These are phyloP conservation scores for Lithophane semibrunnea DNA, from an alignment of 2,888 invertebrate genomes.

Conservation along the genomic window DNA sequence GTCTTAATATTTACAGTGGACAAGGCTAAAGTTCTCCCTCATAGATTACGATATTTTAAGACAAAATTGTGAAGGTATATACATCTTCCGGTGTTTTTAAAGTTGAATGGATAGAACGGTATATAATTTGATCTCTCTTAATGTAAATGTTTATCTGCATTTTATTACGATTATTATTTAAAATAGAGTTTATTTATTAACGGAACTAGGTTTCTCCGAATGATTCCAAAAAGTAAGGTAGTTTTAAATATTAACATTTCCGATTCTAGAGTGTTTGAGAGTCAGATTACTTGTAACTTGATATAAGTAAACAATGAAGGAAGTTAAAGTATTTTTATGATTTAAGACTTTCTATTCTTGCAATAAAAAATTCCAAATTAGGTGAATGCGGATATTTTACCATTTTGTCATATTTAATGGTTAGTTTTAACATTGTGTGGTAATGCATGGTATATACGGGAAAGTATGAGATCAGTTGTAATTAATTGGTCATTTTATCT, in stretches of 20 bases:
- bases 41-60: constrained; percentile 45
- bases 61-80: constrained; percentile 51
- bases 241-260: constrained; percentile 58
- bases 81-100: constrained; percentile 39
- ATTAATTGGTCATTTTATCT: constrained; percentile 43
- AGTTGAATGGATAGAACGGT: constrained; percentile 61
- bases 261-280: constrained; percentile 43
- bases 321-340: constrained; percentile 51
- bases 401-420: constrained; percentile 51
- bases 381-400: constrained; percentile 50
- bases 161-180: constrained; percentile 68
- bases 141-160: constrained; percentile 68
- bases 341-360: constrained; percentile 49
- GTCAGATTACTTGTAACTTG: constrained; percentile 18
- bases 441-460: constrained; percentile 32
- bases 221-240: constrained; percentile 69
- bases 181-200: constrained; percentile 69
- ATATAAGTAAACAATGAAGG: constrained; percentile 6
- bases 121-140: constrained; percentile 72
- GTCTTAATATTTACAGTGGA: constrained; percentile 31
- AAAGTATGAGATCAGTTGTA: constrained; percentile 27
- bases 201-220: constrained; percentile 64
- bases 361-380: constrained; percentile 51
- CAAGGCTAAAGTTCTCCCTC: constrained; percentile 41
- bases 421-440: constrained; percentile 50